phyloP scores from a whole-genome alignment of 2,888 invertebrate species.

The Thymelicus acteon region DNA sequence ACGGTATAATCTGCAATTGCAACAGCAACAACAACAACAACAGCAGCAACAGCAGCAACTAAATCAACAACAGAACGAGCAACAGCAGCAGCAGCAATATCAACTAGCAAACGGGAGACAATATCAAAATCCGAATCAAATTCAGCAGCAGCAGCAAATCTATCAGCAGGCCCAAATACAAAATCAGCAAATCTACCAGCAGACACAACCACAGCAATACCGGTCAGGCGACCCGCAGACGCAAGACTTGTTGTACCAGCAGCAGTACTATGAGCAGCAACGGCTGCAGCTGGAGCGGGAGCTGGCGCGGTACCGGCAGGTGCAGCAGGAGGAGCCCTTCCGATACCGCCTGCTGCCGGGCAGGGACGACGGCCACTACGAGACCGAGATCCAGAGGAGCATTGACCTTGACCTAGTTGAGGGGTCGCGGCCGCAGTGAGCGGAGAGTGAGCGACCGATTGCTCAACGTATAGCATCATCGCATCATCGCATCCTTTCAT shows the following conservation, averaged over 20 bases:
- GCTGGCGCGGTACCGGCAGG: slow-evolving; percentile 50
- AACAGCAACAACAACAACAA: slow-evolving; percentile 31
- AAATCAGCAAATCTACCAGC: slow-evolving; percentile 11
- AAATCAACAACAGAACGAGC: neutral
- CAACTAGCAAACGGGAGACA: slow-evolving; percentile 41
- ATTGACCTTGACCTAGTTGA: slow-evolving; percentile 68
- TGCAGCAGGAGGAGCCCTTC: slow-evolving; percentile 52
- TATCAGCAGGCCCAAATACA: slow-evolving; percentile 17
- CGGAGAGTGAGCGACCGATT: slow-evolving; percentile 53
- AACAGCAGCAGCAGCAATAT: slow-evolving; percentile 38
- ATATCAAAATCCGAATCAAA: slow-evolving; percentile 40
- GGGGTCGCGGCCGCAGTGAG: slow-evolving; percentile 52
- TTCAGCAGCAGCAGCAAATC: slow-evolving; percentile 42
- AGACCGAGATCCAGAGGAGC: slow-evolving; percentile 45
- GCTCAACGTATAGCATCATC: slow-evolving; percentile 40
- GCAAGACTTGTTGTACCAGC: slow-evolving; percentile 51
- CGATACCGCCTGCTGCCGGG: slow-evolving; percentile 54
- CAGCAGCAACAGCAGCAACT: slow-evolving; percentile 42
- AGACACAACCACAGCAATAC: neutral
- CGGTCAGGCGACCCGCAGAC: slow-evolving; percentile 44
- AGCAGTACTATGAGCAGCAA: slow-evolving; percentile 53
- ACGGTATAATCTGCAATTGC: slow-evolving; percentile 33
- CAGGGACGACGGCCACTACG: slow-evolving; percentile 38
- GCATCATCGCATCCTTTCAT: slow-evolving; percentile 47
- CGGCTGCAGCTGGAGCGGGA: slow-evolving; percentile 47